Percentiles rank a stretch among this genome's conserved stretches.
These are phyloP conservation scores for Euspilapteryx auroguttella DNA, from an alignment of 2,888 invertebrate genomes.

Conservation along the genomic window DNA sequence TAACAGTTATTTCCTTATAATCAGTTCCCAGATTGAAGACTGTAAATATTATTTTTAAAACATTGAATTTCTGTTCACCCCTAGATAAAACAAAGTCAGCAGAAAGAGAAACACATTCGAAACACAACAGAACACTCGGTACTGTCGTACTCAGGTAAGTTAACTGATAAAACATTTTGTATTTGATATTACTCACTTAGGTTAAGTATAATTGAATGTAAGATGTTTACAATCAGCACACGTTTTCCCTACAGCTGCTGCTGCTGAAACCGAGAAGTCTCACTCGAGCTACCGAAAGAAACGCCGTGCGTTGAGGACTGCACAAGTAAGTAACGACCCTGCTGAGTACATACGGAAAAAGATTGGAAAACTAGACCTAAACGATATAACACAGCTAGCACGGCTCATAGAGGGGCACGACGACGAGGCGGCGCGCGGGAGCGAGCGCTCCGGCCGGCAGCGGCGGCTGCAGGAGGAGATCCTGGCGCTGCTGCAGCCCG, in stretches of 20 bases:
- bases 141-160: constrained; percentile 40
- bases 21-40: too few relatives aligned
- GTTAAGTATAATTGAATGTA: too few relatives aligned
- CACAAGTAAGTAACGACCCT: constrained; percentile 47
- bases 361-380: constrained; percentile 39
- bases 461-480: constrained; percentile 38
- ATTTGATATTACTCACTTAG: too few relatives aligned
- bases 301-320: constrained; percentile 28
- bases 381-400: constrained; percentile 37
- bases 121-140: constrained; percentile 26
- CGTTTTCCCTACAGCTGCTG: too few relatives aligned
- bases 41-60: too few relatives aligned
- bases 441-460: constrained; percentile 20
- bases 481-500: constrained; percentile 31
- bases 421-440: constrained; percentile 12
- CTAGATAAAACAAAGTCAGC: constrained; percentile 39
- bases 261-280: constrained; percentile 37
- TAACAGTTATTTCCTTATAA: too few relatives aligned
- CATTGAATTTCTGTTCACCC: constrained; percentile 7
- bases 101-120: constrained; percentile 34
- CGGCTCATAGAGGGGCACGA: constrained; percentile 42
- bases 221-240: too few relatives aligned
- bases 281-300: constrained; percentile 41
- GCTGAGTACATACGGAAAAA: constrained; percentile 37
- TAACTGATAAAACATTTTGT: too few relatives aligned